Conservation (phyloP, 2,888 invertebrate genomes). For the Polymixis lichenea region DNA sequence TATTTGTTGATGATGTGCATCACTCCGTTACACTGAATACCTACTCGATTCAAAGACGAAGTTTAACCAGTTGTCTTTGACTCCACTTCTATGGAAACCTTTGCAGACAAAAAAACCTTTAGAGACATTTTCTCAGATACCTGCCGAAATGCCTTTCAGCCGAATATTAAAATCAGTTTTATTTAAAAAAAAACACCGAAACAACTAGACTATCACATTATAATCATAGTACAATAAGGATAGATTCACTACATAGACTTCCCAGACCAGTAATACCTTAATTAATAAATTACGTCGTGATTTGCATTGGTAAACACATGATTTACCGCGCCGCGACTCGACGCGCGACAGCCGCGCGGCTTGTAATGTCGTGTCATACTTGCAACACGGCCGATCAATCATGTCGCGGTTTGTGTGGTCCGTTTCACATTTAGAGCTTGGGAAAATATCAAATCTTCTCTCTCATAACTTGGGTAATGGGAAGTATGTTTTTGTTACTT, state of each 20-base stretch:
- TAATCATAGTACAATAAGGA: not conserved
- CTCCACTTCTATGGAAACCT: too few species aligned
- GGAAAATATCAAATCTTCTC: slow-evolving; percentile 50
- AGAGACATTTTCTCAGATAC: not conserved
- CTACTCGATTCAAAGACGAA: not conserved
- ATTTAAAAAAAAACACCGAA: not conserved
- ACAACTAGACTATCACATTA: not conserved
- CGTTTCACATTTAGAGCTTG: slow-evolving; percentile 54
- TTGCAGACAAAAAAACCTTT: not conserved
- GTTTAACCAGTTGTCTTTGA: too few species aligned
- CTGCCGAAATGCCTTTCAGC: too few species aligned
- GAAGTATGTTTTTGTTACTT: slow-evolving; percentile 1
- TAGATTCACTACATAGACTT: not conserved
- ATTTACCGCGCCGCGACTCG: slow-evolving; percentile 46
- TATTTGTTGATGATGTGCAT: not conserved
- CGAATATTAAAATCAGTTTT: not conserved
- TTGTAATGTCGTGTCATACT: slow-evolving; percentile 47
- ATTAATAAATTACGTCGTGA: slow-evolving; percentile 46
- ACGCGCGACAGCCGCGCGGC: slow-evolving; percentile 47
- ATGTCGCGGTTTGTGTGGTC: slow-evolving; percentile 64
- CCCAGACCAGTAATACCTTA: not conserved
- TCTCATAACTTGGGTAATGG: slow-evolving; percentile 28
- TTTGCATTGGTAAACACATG: slow-evolving; percentile 36
- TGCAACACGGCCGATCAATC: slow-evolving; percentile 59
- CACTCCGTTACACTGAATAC: not conserved